Percentiles rank a stretch among this genome's conserved stretches.
phyloP scores from a whole-genome alignment of 1,140 invertebrate species.

The Leptonema lineaticorne region DNA sequence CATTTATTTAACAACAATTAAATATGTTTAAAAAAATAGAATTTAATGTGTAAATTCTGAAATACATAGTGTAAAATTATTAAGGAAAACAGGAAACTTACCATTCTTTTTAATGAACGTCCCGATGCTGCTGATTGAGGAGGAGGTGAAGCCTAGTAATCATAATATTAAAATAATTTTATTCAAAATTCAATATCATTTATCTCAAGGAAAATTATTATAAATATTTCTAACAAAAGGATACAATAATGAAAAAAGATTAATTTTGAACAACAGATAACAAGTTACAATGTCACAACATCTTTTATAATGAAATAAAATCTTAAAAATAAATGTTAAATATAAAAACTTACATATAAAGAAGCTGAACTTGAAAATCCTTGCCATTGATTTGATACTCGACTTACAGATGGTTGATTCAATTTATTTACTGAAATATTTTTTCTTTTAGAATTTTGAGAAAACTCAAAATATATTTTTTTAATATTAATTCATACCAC shows the following conservation, averaged over 20 bases:
- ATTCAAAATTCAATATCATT: no score
- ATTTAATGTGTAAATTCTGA: no score
- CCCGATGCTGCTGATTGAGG: slow-evolving; percentile 7
- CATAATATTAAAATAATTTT: no score
- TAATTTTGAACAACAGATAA: background rate
- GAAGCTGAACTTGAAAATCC: background rate
- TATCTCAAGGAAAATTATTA: background rate
- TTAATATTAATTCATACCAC: background rate
- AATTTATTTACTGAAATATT: slow-evolving; percentile 18
- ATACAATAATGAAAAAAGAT: background rate
- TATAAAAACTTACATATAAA: slow-evolving; percentile 10
- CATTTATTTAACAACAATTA: background rate
- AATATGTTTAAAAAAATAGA: no score
- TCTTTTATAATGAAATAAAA: no score
- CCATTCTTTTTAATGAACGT: slow-evolving; percentile 20
- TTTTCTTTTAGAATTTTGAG: background rate
- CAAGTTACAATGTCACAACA: background rate
- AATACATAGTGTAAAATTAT: no score
- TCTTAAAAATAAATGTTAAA: background rate
- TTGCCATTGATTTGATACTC: slow-evolving; percentile 16
- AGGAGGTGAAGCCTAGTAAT: slow-evolving; percentile 6
- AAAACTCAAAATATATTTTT: no score
- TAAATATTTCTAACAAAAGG: background rate
- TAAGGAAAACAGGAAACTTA: no score
- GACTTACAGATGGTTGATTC: slow-evolving; percentile 17